phyloP scores from a whole-genome alignment of 2,113 vertebrate species.

The Morone chrysops region DNA sequence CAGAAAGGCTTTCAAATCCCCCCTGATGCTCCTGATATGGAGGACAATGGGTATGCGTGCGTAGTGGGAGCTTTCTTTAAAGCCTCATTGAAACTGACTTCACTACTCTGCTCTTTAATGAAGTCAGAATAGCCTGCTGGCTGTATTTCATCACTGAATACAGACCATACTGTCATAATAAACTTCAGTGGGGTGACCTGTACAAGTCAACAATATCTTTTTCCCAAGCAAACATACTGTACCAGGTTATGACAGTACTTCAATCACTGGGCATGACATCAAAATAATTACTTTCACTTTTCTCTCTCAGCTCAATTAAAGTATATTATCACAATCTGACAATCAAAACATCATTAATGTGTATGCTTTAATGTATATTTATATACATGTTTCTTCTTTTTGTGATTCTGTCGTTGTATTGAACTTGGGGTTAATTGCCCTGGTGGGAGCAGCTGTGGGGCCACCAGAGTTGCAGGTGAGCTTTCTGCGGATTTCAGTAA shows the following conservation, averaged over 20 bases:
- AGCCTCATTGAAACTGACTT: constrained; percentile 76
- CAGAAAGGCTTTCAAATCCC: constrained; percentile 77
- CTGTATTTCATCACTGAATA: constrained; percentile 68
- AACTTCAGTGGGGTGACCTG: constrained; percentile 55
- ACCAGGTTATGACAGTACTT: constrained; percentile 42
- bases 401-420: constrained; percentile 43
- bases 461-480: constrained; percentile 75
- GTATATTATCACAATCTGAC: constrained; percentile 29
- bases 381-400: constrained; percentile 38
- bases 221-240: constrained; percentile 46
- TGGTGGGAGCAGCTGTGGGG: constrained; percentile 64
- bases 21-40: constrained; percentile 80
- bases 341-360: constrained; percentile 18
- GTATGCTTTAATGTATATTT: background rate
- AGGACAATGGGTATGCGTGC: constrained; percentile 83
- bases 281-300: constrained; percentile 25
- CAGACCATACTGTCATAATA: constrained; percentile 63
- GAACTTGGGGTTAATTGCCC: constrained; percentile 69
- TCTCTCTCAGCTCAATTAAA: constrained; percentile 19
- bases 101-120: constrained; percentile 70
- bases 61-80: constrained; percentile 74
- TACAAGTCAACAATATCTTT: constrained; percentile 28
- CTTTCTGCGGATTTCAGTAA: constrained; percentile 51
- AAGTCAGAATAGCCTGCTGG: constrained; percentile 69
- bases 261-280: constrained; percentile 14